These are phyloP conservation scores for Eudasyphora cyanicolor DNA, from an alignment of 2,888 invertebrate species.

Conservation along the genomic window DNA sequence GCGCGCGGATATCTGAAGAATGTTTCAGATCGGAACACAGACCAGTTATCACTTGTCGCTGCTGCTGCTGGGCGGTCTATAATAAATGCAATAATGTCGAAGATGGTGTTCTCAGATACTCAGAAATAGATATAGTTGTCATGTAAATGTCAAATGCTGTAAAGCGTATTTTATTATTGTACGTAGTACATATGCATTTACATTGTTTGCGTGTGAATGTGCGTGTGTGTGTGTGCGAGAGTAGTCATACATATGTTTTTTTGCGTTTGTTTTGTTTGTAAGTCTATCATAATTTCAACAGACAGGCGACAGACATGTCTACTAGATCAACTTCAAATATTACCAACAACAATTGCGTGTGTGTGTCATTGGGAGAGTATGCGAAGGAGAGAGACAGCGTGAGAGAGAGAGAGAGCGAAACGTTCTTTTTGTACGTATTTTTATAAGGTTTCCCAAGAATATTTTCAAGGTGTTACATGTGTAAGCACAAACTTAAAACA, in stretches of 20 bases:
- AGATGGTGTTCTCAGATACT: background rate
- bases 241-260: background rate
- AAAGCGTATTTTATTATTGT: background rate
- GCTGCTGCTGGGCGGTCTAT: background rate
- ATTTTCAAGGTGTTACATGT: conserved; percentile 40
- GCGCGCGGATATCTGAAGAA: background rate
- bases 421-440: conserved; percentile 18
- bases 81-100: background rate
- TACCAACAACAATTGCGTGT: conserved; percentile 5
- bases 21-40: background rate
- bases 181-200: conserved; percentile 17
- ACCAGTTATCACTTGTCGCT: background rate
- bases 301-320: conserved; percentile 38
- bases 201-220: background rate
- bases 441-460: conserved; percentile 29
- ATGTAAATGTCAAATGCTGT: conserved; percentile 6
- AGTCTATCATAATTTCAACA: conserved; percentile 33
- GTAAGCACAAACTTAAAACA: conserved; percentile 39
- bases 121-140: background rate
- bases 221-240: background rate
- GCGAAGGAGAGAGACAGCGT: background rate
- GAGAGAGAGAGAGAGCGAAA: background rate
- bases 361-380: too few species aligned
- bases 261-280: conserved; percentile 3
- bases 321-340: conserved; percentile 36